Evolutionary conservation across 2,113 vertebrate species (phyloP), one percentile per base, ranked within the genome.

Genomic region (Crypturellus undulatus): DNA sequence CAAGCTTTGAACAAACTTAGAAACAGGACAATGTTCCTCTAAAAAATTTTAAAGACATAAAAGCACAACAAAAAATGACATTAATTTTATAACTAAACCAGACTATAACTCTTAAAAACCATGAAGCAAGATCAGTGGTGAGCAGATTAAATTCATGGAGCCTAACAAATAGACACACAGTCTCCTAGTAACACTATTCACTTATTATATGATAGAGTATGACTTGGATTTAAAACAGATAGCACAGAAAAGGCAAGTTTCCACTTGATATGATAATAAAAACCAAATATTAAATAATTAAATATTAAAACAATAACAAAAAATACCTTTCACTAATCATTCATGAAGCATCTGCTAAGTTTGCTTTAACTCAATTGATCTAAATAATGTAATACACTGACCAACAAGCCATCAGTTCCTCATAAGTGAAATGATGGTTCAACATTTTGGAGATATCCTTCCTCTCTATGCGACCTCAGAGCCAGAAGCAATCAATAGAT

Each of bases 21-120:
- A 32, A 49, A 24, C 21, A 79, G 38, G 25, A 86, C 20, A 62
- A 67, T 5, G 8, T 5, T 19, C 7, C 7, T 70, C 36, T 43
- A 51, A 43, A 58, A 3, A 14, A 24, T 45, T 81, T 88, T 10
- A 17, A 70, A 71, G 24, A 2, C 19, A 77, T 38, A 78, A 77
- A 62, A 24, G 14, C 16, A 12, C 5, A 21, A 1, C 5, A 28
- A 8, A 40, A 2, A 1, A 6, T 42, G 18, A 51, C 16, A 3
- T 8, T 42, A 65, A 30, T 42, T 58, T 87, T 49, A 49, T 21
- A 87, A 77, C 62, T 56, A 76, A 62, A 76, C 9, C 4, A 63
- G 40, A 30, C 8, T 38, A 63, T 36, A 52, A 67, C 42, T 34
- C 30, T 84, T 79, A n/a, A 62, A 73, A 65, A 30, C 12, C 8